phyloP scores from a whole-genome alignment of 2,888 invertebrate genomes.

The Cataglyphis rosenhaueri region DNA sequence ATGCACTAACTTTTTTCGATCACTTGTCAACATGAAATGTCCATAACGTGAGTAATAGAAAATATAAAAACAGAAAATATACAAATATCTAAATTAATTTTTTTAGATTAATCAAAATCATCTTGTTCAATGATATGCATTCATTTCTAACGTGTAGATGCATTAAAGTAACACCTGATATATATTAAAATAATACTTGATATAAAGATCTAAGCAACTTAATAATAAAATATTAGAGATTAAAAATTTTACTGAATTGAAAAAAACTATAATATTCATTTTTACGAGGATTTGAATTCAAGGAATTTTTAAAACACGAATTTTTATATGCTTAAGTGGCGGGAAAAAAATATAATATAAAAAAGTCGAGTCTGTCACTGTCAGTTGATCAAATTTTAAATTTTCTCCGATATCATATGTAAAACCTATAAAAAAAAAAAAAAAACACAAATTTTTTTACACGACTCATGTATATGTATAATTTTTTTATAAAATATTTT shows the following conservation, averaged over 20 bases:
- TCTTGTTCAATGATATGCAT: not conserved
- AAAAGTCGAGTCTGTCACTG: not conserved
- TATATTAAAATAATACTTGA: not conserved
- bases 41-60: not conserved
- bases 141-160: not conserved
- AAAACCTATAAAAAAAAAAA: conserved; percentile 8
- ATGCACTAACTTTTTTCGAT: not conserved
- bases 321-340: not conserved
- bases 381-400: not conserved
- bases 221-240: not conserved
- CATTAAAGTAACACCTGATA: conserved; percentile 2
- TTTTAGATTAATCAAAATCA: conserved; percentile 5
- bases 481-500: not conserved
- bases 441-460: not conserved
- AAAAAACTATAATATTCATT: not conserved
- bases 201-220: not conserved
- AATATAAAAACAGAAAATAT: not conserved
- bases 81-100: not conserved
- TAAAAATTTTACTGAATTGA: not conserved
- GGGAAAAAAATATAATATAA: not conserved
- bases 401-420: not conserved
- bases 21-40: not conserved
- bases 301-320: not conserved
- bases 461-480: not conserved
- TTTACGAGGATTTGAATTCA: not conserved